Conservation (phyloP, 2,888 invertebrate species). For the Drosophila vallismaia region DNA sequence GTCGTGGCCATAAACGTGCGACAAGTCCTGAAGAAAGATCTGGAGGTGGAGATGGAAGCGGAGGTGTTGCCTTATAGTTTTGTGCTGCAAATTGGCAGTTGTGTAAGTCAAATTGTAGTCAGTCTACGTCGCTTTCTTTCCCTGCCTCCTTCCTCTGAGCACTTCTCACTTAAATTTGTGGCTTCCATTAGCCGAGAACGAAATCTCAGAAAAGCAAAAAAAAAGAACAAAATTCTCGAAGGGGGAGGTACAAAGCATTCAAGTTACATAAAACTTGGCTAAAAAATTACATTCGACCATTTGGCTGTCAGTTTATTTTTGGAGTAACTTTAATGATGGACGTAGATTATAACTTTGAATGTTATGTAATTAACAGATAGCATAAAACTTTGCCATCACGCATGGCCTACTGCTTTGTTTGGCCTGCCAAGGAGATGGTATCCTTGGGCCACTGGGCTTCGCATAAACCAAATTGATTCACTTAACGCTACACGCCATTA, state of each 20-base stretch:
- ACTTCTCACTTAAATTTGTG: constrained; percentile 32
- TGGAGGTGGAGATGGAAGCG: background rate
- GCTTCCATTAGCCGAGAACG: constrained; percentile 46
- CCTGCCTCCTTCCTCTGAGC: background rate
- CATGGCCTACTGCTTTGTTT: constrained; percentile 45
- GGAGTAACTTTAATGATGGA: constrained; percentile 42
- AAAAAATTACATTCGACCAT: constrained; percentile 43
- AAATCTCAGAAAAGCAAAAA: constrained; percentile 33
- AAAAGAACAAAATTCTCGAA: background rate
- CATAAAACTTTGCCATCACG: constrained; percentile 42
- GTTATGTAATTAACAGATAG: constrained; percentile 62
- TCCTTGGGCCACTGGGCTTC: constrained; percentile 32
- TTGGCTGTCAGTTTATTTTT: constrained; percentile 49
- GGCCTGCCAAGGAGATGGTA: background rate
- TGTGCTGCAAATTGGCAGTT: constrained; percentile 55
- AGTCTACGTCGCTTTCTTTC: constrained; percentile 27
- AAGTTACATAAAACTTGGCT: constrained; percentile 21
- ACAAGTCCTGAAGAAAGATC: constrained; percentile 15
- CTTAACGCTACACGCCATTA: constrained; percentile 58
- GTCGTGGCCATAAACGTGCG: constrained; percentile 62
- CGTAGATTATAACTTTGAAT: constrained; percentile 59
- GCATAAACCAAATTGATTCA: constrained; percentile 53
- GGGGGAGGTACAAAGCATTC: constrained; percentile 3
- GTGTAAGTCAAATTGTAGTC: constrained; percentile 55
- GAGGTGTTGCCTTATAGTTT: constrained; percentile 44